A percentile compares a stretch with the other conserved stretches of the same genome.
Evolutionary conservation across 1,140 invertebrate species (phyloP).

Genomic region (Papilio aristodemus): DNA sequence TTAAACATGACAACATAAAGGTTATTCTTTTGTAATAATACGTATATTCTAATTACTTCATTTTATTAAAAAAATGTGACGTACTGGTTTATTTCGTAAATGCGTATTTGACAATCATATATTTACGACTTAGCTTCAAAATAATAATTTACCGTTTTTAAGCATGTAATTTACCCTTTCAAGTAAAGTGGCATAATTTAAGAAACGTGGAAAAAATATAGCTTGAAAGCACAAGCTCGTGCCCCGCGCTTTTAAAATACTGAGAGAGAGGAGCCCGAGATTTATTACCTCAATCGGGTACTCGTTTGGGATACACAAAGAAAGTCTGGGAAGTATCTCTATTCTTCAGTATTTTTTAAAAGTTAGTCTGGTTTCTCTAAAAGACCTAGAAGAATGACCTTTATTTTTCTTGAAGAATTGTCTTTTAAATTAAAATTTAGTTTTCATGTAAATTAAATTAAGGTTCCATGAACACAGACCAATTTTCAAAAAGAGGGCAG

Average conservation of each 20-base stretch:
- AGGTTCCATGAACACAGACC: not conserved
- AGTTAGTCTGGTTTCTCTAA: slow-evolving; percentile 6
- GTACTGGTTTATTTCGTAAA: too few relatives aligned
- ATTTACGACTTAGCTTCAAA: not conserved
- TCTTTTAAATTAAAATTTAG: not conserved
- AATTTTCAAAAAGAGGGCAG: too few relatives aligned
- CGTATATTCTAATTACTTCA: too few relatives aligned
- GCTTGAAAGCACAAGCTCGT: slow-evolving; percentile 13
- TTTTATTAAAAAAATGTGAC: too few relatives aligned
- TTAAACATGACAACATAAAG: too few relatives aligned
- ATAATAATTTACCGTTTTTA: not conserved
- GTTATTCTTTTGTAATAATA: too few relatives aligned
- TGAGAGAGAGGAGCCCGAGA: slow-evolving; percentile 22
- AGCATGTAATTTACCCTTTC: slow-evolving; percentile 8
- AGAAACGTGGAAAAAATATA: slow-evolving; percentile 14
- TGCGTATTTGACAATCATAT: not conserved
- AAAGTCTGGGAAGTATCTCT: slow-evolving; percentile 19
- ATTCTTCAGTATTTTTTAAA: slow-evolving; percentile 28
- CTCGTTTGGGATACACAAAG: slow-evolving; percentile 30
- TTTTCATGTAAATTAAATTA: not conserved
- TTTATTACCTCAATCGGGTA: slow-evolving; percentile 31
- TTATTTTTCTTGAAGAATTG: slow-evolving; percentile 1
- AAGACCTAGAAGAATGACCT: not conserved
- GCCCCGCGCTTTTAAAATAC: slow-evolving; percentile 22
- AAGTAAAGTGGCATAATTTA: slow-evolving; percentile 12